Evolutionary conservation across 2,888 invertebrate species (phyloP).

Genomic region (Drosophila helvetica): DNA sequence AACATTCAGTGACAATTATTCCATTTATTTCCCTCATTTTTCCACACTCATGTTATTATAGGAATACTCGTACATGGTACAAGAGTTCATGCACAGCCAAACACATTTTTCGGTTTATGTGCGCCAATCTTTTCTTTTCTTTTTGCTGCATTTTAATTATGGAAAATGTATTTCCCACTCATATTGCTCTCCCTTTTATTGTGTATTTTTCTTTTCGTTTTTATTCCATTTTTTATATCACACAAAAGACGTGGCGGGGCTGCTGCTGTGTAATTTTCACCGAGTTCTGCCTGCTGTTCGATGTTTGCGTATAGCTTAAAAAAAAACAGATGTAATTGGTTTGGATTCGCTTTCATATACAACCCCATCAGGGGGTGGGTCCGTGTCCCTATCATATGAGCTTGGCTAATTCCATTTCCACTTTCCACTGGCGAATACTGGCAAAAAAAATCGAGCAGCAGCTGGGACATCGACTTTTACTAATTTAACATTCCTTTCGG

Average conservation of each 20-base stretch:
- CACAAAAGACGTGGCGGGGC: neutral
- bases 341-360: neutral
- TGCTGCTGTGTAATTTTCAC: neutral
- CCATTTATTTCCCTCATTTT: constrained; percentile 1
- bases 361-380: neutral
- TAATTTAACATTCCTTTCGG: constrained; percentile 34
- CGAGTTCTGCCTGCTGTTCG: neutral
- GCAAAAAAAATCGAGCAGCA: constrained; percentile 1
- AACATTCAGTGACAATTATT: constrained; percentile 6
- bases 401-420: neutral
- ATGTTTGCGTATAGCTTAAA: neutral
- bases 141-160: constrained; percentile 1
- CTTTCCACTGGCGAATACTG: constrained; percentile 1
- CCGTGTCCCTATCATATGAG: neutral
- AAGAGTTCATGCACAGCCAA: neutral
- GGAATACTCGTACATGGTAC: neutral
- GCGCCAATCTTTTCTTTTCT: neutral
- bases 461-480: constrained; percentile 11
- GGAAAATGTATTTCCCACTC: neutral
- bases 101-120: neutral
- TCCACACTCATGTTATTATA: neutral
- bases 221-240: neutral
- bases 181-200: neutral
- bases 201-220: neutral
- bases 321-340: neutral